Evolutionary conservation across 2,888 invertebrate species (phyloP), one percentile per base, ranked within the genome.

Genomic region (Ectemnius continuus): DNA sequence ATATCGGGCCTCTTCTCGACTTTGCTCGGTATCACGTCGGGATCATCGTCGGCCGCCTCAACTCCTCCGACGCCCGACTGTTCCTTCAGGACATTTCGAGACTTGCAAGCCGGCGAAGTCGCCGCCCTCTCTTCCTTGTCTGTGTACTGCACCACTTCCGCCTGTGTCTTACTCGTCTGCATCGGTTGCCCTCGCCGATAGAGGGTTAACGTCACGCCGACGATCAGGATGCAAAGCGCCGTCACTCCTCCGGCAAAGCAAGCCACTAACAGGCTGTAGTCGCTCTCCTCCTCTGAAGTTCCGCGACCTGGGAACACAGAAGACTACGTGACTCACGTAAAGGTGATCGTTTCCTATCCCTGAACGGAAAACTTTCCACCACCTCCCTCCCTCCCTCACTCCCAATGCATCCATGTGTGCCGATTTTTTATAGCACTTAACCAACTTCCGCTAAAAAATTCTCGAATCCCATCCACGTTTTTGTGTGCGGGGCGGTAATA

Each of bases 171-270:
- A 28, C 73, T 80, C 48, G 84, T 62, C 56, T 84, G 82, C 58
- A 68, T 79, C 23, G 88, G 84, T 62, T 88, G 85, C 61, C 68
- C 85, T 1, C 89, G 86, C 14, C 88, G 86, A 67, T 89, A 88
- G n/a, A 89, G 72, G 11, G 89, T 89, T 69, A 89, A 64, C 18
- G 88, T 89, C 28, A 89, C 79, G 13, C 88, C 89, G 3, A 89
- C 86, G 28, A 89, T 84, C 67, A 89, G 85, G 47, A 89, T 89
- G 74, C 88, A 89, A 4, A 88, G 81, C 8, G 89, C 89, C 0
- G 89, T 89, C 56, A 89, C 72, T 8, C 89, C 88, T 2, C 89
- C 89, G 45, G 89, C 89, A 75, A 89, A 89, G 74, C 88, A 89
- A 5, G 89, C 89, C 26, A 89, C 88, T 75, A 89, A 72, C 5